phyloP scores from a whole-genome alignment of 2,797 vertebrate species.

The Dendrocincla fuliginosa region DNA sequence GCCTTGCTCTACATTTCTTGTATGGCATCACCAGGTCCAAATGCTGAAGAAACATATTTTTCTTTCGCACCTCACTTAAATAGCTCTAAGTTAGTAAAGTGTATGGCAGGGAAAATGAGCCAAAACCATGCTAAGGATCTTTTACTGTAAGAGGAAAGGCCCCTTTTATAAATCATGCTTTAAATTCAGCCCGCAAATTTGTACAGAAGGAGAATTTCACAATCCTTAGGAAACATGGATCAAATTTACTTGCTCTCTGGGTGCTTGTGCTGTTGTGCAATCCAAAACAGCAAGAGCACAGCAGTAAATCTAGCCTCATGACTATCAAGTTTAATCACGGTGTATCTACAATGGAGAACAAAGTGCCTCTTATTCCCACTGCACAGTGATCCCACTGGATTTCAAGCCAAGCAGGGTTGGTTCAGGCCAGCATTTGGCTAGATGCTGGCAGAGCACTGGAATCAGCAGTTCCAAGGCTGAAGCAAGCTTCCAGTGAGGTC shows the following conservation, averaged over 20 bases:
- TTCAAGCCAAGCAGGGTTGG: background rate
- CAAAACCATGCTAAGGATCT: background rate
- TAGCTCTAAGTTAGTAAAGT: slow-evolving; percentile 22
- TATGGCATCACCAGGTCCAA: background rate
- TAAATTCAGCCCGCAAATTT: slow-evolving; percentile 13
- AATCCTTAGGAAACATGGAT: background rate
- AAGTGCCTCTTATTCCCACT: background rate
- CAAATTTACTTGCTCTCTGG: background rate
- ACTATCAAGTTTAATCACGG: slow-evolving; percentile 8
- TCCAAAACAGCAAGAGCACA: background rate
- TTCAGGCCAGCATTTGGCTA: background rate
- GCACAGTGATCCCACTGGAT: background rate
- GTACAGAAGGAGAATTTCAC: slow-evolving; percentile 23
- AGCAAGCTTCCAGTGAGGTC: accelerated
- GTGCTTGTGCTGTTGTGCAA: background rate
- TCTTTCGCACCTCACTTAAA: background rate
- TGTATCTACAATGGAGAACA: background rate
- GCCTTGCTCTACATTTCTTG: background rate
- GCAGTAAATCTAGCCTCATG: slow-evolving; percentile 20
- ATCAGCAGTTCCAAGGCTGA: background rate
- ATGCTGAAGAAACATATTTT: slow-evolving; percentile 17
- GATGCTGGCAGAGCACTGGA: background rate
- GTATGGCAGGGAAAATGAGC: background rate
- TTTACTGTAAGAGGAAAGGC: background rate
- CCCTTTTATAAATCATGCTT: background rate